These are phyloP conservation scores for Drosophila trichaetosa DNA, from an alignment of 2,888 invertebrate species.

Conservation along the genomic window DNA sequence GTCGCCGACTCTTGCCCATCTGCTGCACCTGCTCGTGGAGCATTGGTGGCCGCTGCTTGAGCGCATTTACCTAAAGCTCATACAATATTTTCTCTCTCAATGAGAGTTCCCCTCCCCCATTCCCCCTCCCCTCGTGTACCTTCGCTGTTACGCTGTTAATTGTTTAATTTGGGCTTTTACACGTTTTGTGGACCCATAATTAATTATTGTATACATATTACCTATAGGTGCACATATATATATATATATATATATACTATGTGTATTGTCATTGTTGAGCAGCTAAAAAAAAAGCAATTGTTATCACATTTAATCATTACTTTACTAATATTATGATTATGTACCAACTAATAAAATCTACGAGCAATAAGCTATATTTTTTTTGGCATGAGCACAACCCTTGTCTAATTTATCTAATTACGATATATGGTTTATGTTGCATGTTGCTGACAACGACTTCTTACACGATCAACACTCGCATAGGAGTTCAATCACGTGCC, in stretches of 20 bases:
- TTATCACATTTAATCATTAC: constrained; percentile 44
- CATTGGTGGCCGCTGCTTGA: constrained; percentile 81
- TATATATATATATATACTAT: neutral
- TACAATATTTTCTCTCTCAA: constrained; percentile 74
- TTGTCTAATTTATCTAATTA: neutral
- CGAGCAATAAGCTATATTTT: constrained; percentile 13
- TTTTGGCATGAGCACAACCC: constrained; percentile 1
- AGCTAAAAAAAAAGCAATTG: constrained; percentile 37
- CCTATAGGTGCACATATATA: neutral
- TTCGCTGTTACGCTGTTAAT: neutral
- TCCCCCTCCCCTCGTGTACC: neutral
- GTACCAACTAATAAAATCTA: constrained; percentile 40
- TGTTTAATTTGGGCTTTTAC: neutral
- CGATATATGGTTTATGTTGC: neutral
- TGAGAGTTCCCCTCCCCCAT: constrained; percentile 36
- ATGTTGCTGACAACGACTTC: neutral
- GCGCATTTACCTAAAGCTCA: constrained; percentile 76
- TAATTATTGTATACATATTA: constrained; percentile 38
- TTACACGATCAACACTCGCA: neutral
- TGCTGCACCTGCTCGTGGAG: constrained; percentile 72
- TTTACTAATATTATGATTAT: constrained; percentile 11
- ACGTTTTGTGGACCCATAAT: constrained; percentile 8
- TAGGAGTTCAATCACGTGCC: neutral
- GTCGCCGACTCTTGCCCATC: constrained; percentile 74
- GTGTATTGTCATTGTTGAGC: constrained; percentile 48